A percentile compares a stretch with the other conserved stretches of the same genome.
phyloP scores from a whole-genome alignment of 2,888 invertebrate genomes.

The Diarsia brunnea region DNA sequence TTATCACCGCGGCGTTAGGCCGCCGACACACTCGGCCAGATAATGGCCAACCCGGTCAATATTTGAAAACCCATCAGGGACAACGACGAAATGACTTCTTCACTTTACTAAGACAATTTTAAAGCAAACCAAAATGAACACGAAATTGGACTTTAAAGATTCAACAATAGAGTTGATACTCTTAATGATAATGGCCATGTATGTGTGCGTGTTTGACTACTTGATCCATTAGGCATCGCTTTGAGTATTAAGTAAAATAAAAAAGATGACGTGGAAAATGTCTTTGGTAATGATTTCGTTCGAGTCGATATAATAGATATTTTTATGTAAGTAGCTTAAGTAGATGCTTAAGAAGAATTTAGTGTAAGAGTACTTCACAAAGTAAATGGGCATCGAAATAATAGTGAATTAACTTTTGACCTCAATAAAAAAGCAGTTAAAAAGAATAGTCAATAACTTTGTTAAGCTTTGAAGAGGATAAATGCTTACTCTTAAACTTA shows the following conservation, averaged over 20 bases:
- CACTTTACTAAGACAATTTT: slow-evolving; percentile 81
- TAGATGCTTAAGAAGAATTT: slow-evolving; percentile 47
- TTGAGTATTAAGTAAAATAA: slow-evolving; percentile 82
- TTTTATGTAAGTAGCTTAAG: slow-evolving; percentile 66
- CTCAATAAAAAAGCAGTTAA: slow-evolving; percentile 56
- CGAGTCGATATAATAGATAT: slow-evolving; percentile 70
- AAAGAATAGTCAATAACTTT: slow-evolving; percentile 55
- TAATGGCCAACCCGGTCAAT: slow-evolving; percentile 87
- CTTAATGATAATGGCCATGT: slow-evolving; percentile 28
- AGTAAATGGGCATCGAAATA: slow-evolving; percentile 56
- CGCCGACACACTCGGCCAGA: slow-evolving; percentile 83
- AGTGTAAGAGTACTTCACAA: slow-evolving; percentile 39
- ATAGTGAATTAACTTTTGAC: slow-evolving; percentile 58
- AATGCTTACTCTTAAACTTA: neutral
- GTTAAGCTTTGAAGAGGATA: slow-evolving; percentile 27
- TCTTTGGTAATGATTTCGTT: slow-evolving; percentile 75
- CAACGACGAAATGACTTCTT: slow-evolving; percentile 86
- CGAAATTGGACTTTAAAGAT: slow-evolving; percentile 63
- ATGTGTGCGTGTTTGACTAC: slow-evolving; percentile 70
- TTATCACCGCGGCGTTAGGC: slow-evolving; percentile 81
- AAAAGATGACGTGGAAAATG: slow-evolving; percentile 75
- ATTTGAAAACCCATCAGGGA: slow-evolving; percentile 89
- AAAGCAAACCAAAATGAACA: slow-evolving; percentile 43
- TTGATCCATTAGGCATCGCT: slow-evolving; percentile 82
- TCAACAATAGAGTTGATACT: slow-evolving; percentile 66